These are phyloP conservation scores for Andrena bucephala DNA, from an alignment of 2,888 invertebrate genomes.

Conservation along the genomic window DNA sequence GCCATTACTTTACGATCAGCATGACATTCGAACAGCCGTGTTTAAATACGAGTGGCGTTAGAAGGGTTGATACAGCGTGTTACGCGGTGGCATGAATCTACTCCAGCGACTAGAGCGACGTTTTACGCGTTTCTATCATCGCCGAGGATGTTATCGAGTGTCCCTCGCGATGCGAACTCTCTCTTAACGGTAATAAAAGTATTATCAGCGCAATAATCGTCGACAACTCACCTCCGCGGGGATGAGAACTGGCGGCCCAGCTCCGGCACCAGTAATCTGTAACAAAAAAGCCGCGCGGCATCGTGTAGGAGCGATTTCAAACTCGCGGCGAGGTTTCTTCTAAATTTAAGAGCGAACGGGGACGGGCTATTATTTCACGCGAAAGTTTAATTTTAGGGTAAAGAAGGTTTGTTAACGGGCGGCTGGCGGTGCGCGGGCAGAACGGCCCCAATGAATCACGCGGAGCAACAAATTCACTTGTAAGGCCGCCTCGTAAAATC, in stretches of 20 bases:
- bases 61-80: background rate
- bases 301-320: background rate
- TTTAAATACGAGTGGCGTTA: background rate
- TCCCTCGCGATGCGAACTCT: background rate
- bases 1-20: background rate
- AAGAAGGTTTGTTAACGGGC: constrained; percentile 5
- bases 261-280: constrained; percentile 57
- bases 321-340: constrained; percentile 2
- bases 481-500: constrained; percentile 43
- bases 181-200: background rate
- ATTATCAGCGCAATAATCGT: background rate
- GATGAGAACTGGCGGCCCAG: constrained; percentile 46
- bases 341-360: constrained; percentile 10
- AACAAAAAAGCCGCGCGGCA: constrained; percentile 22
- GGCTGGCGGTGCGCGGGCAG: background rate
- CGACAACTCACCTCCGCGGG: constrained; percentile 30
- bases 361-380: constrained; percentile 16
- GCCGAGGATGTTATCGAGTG: background rate
- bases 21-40: background rate
- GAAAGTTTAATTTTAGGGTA: constrained; percentile 44
- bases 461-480: constrained; percentile 49
- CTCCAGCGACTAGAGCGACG: background rate
- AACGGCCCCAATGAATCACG: constrained; percentile 33
- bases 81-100: background rate
- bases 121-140: background rate